Percentiles rank a stretch among this genome's conserved stretches.
Evolutionary conservation across 2,113 vertebrate species (phyloP).

Genomic region (Lepidiolamprologus cunningtoni): DNA sequence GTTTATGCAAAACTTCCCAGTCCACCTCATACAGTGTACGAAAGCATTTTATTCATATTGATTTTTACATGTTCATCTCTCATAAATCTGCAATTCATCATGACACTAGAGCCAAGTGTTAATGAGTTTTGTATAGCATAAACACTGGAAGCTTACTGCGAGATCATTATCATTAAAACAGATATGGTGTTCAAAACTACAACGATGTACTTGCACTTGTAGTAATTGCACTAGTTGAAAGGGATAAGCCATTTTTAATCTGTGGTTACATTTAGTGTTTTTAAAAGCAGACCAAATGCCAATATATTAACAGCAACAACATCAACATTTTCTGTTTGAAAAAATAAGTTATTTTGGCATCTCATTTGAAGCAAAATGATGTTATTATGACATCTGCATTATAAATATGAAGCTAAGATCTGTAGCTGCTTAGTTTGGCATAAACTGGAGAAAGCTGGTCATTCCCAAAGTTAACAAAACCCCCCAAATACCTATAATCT

Average conservation of each 20-base stretch:
- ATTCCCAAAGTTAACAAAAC: not conserved
- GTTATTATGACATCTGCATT: rapidly evolving
- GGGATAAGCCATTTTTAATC: not conserved
- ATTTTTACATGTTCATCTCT: not conserved
- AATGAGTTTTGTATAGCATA: not conserved
- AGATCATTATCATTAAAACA: not conserved
- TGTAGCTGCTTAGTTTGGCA: not conserved
- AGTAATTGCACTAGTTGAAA: not conserved
- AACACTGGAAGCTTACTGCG: not conserved
- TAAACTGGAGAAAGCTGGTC: not conserved
- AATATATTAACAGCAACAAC: not conserved
- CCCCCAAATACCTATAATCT: not conserved
- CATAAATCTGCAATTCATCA: not conserved
- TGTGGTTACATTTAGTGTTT: not conserved
- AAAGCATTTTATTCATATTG: not conserved
- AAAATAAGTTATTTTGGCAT: not conserved
- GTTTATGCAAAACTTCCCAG: not conserved
- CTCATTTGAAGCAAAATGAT: not conserved
- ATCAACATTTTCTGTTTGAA: not conserved
- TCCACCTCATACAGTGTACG: not conserved
- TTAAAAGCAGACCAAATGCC: not conserved
- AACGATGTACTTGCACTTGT: not conserved
- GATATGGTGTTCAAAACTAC: not conserved
- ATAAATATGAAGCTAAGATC: not conserved
- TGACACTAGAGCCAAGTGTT: not conserved